These are phyloP conservation scores for Diarsia brunnea DNA, from an alignment of 2,888 invertebrate species.

Conservation along the genomic window DNA sequence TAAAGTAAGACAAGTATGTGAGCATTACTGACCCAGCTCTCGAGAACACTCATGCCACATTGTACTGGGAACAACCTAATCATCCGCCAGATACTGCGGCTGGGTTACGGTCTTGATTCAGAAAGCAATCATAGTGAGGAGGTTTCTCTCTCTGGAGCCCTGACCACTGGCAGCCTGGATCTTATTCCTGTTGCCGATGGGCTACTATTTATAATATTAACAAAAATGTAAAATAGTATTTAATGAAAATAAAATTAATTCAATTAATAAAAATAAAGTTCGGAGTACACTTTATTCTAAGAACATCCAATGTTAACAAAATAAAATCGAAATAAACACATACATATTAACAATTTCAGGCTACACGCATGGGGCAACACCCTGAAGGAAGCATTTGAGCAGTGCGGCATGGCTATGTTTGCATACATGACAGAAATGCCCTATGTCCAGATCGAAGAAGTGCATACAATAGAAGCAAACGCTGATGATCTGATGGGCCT, in stretches of 20 bases:
- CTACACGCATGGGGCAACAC: conserved; percentile 98
- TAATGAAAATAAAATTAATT: neutral
- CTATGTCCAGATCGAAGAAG: conserved; percentile 95
- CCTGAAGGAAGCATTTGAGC: conserved; percentile 97
- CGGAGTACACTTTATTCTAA: neutral
- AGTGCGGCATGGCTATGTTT: conserved; percentile 98
- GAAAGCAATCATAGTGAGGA: neutral
- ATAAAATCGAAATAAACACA: conserved; percentile 3
- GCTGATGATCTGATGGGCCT: conserved; percentile 97
- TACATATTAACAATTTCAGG: conserved; percentile 86
- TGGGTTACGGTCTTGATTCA: neutral
- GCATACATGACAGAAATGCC: conserved; percentile 98
- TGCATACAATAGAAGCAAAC: conserved; percentile 95
- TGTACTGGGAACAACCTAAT: neutral
- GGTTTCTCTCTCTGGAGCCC: neutral
- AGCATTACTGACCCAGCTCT: neutral
- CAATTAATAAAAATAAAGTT: neutral
- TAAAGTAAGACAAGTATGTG: neutral
- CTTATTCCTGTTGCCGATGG: neutral
- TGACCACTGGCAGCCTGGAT: neutral
- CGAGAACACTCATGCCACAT: neutral
- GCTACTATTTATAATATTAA: neutral
- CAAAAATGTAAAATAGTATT: neutral
- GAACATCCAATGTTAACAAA: neutral
- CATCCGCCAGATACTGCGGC: too few species aligned